phyloP scores from a whole-genome alignment of 2,113 vertebrate genomes.

The Scophthalmus maximus region DNA sequence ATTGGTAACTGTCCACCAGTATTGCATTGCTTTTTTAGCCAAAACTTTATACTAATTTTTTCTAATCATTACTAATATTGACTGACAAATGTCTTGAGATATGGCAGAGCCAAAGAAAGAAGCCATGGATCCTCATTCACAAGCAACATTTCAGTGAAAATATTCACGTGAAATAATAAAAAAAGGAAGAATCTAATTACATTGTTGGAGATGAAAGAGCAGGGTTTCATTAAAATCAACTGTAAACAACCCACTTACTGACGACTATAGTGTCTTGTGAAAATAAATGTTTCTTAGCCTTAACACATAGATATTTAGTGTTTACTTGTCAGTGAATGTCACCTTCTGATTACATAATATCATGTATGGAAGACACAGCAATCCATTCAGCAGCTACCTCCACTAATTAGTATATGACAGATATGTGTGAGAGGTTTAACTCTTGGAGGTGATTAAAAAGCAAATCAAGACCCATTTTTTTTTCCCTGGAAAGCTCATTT shows the following conservation, averaged over 20 bases:
- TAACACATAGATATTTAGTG: background rate
- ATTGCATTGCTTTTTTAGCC: conserved; percentile 58
- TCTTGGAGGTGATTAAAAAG: conserved; percentile 50
- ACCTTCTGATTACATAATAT: conserved; percentile 9
- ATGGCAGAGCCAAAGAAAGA: conserved; percentile 17
- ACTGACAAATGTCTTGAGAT: conserved; percentile 25
- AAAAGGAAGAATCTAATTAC: background rate
- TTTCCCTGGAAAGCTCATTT: conserved; percentile 27
- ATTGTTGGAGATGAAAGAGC: background rate
- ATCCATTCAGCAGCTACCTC: conserved; percentile 22
- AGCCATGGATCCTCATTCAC: conserved; percentile 5
- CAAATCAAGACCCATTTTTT: conserved; percentile 21
- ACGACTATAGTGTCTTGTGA: background rate
- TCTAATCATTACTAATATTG: conserved; percentile 42
- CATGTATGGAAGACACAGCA: background rate
- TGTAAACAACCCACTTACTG: background rate
- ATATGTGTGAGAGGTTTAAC: conserved; percentile 37
- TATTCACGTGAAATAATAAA: background rate
- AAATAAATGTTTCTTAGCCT: background rate
- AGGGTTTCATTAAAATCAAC: background rate
- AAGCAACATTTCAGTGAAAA: background rate
- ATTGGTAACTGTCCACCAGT: conserved; percentile 65
- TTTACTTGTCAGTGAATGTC: conserved; percentile 25
- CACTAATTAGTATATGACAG: conserved; percentile 57
- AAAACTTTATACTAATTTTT: conserved; percentile 58